Base-by-base conservation (phyloP, 2,113 vertebrate genomes). In the Silurus glanis region DNA sequence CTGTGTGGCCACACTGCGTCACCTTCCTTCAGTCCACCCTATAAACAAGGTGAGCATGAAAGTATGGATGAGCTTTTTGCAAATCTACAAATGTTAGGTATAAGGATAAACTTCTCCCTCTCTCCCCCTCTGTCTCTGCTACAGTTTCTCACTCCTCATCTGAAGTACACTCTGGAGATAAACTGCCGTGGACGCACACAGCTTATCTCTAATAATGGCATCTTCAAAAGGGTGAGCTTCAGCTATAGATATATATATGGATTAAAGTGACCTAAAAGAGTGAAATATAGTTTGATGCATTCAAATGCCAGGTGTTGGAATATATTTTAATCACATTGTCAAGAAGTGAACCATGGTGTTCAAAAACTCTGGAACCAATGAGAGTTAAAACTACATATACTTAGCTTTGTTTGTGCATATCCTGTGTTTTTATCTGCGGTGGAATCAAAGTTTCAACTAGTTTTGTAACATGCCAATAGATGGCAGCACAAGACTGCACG, bases 1-100 rank as follows among this genome's bases (percentile, higher is more conserved):
- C 0, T 95, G 95, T 86, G 92, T 97, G 16, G 92, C 95, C 14
- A 96, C 96, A n/a, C 89, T 95, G 86, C 92, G 96, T 61, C 95
- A 96, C 84, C 93, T 96, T 12, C 94, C 96, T 14, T 94, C 92
- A 25, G 92, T 96, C 21, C 96, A 97, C 86, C 96, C 96, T 6
- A 12, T 97, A 56, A 96, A 95, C 80, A 96, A 96, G 95, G 96
- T 96, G 87, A 76, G 89, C 72, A 21, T 6, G 62, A 47, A 76
- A 37, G 7, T 19, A 83, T 67, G 5, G 19, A 62, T 28, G 9
- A 56, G n/a, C 12, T 56, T n/a, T 75, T 23, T 78, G 55, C 25
- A 56, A 16, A 16, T 9, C 23, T 28, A 12, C 71, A 10, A n/a
- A n/a, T 45, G 47, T 55, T 56, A 69, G 14, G 12, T 71, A 37